Evolutionary conservation across 2,797 vertebrate genomes (phyloP).

Genomic region (Sarcophilus harrisii): DNA sequence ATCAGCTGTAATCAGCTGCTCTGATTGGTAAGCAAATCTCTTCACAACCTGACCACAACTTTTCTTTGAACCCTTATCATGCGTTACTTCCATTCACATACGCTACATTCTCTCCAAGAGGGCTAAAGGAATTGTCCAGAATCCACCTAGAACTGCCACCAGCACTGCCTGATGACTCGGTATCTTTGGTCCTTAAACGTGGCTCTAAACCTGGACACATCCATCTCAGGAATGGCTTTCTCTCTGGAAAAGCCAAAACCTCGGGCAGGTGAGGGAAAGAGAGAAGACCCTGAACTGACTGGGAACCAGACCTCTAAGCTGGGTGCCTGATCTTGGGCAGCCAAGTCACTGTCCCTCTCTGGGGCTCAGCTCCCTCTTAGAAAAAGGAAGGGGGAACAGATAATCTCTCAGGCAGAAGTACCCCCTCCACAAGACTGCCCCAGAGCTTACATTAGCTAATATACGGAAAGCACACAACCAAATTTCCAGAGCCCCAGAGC

Average conservation of each 20-base stretch:
- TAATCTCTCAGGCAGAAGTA: neutral
- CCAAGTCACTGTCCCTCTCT: neutral
- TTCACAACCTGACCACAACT: neutral
- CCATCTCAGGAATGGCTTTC: neutral
- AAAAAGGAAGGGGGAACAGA: neutral
- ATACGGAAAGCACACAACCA: neutral
- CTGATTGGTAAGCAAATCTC: neutral
- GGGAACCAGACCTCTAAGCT: neutral
- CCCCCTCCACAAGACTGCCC: neutral
- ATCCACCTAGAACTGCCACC: neutral
- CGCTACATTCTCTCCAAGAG: neutral
- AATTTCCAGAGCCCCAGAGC: neutral
- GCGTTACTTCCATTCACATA: neutral
- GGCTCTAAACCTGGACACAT: neutral
- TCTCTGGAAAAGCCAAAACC: neutral
- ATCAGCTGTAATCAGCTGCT: neutral
- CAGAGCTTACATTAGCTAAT: neutral
- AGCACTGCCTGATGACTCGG: neutral
- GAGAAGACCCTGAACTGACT: neutral
- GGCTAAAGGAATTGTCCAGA: neutral
- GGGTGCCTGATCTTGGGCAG: neutral
- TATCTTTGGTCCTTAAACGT: neutral
- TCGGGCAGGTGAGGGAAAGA: neutral
- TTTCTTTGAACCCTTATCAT: neutral
- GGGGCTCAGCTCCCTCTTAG: neutral